A percentile compares a stretch with the other conserved stretches of the same genome.
Conservation (phyloP, 2,888 invertebrate species). For the Euproctis similis region DNA sequence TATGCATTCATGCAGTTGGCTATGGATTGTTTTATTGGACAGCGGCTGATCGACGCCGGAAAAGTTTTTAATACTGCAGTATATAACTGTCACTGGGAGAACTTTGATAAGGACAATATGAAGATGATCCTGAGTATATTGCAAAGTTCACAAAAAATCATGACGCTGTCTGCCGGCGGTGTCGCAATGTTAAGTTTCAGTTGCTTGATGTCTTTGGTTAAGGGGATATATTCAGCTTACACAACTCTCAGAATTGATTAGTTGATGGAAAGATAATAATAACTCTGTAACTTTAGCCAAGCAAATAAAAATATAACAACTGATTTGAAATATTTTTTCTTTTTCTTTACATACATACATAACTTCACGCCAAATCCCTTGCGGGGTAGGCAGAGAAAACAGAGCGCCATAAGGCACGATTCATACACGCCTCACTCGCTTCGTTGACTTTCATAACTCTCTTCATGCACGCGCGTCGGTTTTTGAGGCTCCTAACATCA, state of each 20-base stretch:
- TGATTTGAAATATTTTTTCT: too few species aligned
- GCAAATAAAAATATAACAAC: too few species aligned
- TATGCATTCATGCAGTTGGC: conserved; percentile 20
- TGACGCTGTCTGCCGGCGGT: conserved; percentile 47
- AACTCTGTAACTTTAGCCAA: too few species aligned
- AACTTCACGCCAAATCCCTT: too few species aligned
- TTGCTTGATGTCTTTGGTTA: conserved; percentile 40
- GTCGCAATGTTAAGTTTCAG: conserved; percentile 34
- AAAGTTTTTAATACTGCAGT: conserved; percentile 36
- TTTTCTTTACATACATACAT: too few species aligned
- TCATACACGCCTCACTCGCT: too few species aligned
- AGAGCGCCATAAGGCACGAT: too few species aligned
- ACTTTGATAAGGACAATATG: conserved; percentile 40
- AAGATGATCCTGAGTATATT: conserved; percentile 41
- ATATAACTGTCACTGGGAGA: conserved; percentile 51
- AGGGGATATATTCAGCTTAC: conserved; percentile 46
- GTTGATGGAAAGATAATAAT: too few species aligned
- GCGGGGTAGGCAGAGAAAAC: too few species aligned
- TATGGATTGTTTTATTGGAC: conserved; percentile 47
- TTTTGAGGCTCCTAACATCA: too few species aligned
- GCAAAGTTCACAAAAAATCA: conserved; percentile 41
- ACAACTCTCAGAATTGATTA: conserved; percentile 42
- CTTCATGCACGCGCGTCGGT: too few species aligned
- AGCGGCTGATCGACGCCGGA: conserved; percentile 44
- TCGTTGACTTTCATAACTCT: too few species aligned